Percentiles rank a stretch among this genome's conserved stretches.
phyloP scores from a whole-genome alignment of 1,140 invertebrate species.

The Drosophila lacertosa region DNA sequence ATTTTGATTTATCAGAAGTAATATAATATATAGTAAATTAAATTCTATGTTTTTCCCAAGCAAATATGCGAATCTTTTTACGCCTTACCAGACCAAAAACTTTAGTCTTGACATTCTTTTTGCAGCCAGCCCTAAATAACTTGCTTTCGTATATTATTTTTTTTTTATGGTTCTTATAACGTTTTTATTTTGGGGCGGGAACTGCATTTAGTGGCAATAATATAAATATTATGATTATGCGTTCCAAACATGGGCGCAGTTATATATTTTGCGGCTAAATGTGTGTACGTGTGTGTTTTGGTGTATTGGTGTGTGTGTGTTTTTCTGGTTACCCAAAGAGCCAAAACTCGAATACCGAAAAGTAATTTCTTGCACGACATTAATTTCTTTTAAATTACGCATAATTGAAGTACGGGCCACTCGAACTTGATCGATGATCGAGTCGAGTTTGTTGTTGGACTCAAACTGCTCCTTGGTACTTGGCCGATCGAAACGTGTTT shows the following conservation, averaged over 20 bases:
- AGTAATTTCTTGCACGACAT: conserved; percentile 82
- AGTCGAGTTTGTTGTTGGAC: conserved; percentile 19
- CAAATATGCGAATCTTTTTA: too few relatives aligned
- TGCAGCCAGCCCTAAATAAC: background rate
- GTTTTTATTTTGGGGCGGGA: conserved; percentile 25
- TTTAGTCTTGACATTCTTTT: too few relatives aligned
- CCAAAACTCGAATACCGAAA: conserved; percentile 59
- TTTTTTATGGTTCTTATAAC: conserved; percentile 37
- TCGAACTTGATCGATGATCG: conserved; percentile 72
- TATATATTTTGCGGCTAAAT: conserved; percentile 73
- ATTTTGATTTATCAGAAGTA: background rate
- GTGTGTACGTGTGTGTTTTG: conserved; percentile 37
- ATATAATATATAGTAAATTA: too few relatives aligned
- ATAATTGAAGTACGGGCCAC: conserved; percentile 76
- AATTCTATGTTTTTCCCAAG: too few relatives aligned
- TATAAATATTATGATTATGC: conserved; percentile 76
- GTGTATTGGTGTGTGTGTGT: conserved; percentile 7
- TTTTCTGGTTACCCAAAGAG: conserved; percentile 8
- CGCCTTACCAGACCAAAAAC: too few relatives aligned
- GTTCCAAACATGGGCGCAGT: conserved; percentile 44
- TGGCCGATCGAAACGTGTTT: conserved; percentile 58
- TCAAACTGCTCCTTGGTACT: conserved; percentile 30
- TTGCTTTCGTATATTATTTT: conserved; percentile 12
- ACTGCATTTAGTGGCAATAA: conserved; percentile 73
- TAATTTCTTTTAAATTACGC: conserved; percentile 83